Percentiles rank a stretch among this genome's conserved stretches.
phyloP scores from a whole-genome alignment of 2,888 invertebrate species.

The Watsonalla cultraria region DNA sequence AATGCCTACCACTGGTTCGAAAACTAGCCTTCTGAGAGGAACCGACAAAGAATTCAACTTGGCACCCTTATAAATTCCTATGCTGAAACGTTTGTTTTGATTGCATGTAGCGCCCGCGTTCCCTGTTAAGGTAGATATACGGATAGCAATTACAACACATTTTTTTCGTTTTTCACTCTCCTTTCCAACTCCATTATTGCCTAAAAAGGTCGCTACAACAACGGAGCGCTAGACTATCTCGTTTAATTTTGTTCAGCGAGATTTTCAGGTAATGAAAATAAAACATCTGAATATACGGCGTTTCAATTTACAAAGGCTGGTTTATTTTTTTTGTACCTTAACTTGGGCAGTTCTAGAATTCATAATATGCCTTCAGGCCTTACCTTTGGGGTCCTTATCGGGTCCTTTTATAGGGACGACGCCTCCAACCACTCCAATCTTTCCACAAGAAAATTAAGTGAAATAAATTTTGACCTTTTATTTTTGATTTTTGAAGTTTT shows the following conservation, averaged over 20 bases:
- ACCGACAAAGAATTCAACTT: too few species aligned
- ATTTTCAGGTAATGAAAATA: conserved; percentile 31
- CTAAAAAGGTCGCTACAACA: conserved; percentile 35
- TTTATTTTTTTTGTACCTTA: neutral
- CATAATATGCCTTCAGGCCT: too few species aligned
- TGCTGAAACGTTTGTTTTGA: neutral
- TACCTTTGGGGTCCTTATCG: too few species aligned
- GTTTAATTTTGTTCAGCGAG: conserved; percentile 44
- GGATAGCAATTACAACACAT: conserved; percentile 33
- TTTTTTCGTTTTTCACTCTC: conserved; percentile 32
- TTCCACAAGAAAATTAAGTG: too few species aligned
- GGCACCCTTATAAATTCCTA: too few species aligned
- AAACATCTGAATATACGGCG: conserved; percentile 14
- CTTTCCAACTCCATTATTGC: conserved; percentile 41
- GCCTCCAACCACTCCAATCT: too few species aligned
- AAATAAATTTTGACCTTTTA: too few species aligned
- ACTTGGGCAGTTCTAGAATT: neutral
- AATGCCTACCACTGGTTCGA: too few species aligned
- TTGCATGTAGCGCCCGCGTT: neutral
- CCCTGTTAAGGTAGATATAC: conserved; percentile 19
- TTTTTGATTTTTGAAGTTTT: too few species aligned
- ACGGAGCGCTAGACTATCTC: conserved; percentile 29
- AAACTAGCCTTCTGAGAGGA: too few species aligned
- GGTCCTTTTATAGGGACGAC: too few species aligned
- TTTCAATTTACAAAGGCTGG: neutral